Base-by-base conservation (phyloP, 2,888 invertebrate genomes). In the Trissolcus brochymenae region DNA sequence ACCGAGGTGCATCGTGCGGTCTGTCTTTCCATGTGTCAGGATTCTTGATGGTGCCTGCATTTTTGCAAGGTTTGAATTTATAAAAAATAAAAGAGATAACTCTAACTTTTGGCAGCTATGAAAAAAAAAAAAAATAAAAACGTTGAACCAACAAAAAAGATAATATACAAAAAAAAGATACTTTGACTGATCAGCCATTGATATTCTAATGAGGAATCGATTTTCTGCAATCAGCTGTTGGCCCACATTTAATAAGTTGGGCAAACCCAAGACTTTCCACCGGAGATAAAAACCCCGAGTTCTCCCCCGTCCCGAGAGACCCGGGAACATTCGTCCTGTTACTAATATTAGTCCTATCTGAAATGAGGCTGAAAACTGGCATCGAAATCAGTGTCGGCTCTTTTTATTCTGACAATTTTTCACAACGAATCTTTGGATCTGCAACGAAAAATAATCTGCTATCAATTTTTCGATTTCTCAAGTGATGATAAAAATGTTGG, bases 191-290 rank as follows among this genome's bases (percentile, higher is more conserved):
- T 53, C 14, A 14, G 6, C 49, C 6, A 65, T 35, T 66, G 43
- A 81, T 81, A 84, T 84, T 80, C 35, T 83, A 82, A 84, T 84
- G 61, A 59, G 21, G 51, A 29, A 85, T 85, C 83, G 84, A 86
- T 84, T 80, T 80, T 79, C 59, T 53, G 16, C 49, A 72, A 86
- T 87, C 86, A 86, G 87, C 87, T 86, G 86, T 85, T 87, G 85
- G 79, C 84, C 84, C 80, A 83, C 82, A 84, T 85, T 83, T 84
- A 84, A 84, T 82, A 76, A 43, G 50, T 81, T 81, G 79, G 74
- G 82, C 82, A 56, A 73, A 70, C 76, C 71, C 16, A 6, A 16
- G 46, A 66, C 79, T 75, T 81, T 70, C 66, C 64, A 67, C 70
- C 11, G n/a, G 70, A 84, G 83, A 84, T 85, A 84, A 85, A 85